Base-by-base conservation (phyloP, 1,140 invertebrate species). In the Zaprionus camerounensis region DNA sequence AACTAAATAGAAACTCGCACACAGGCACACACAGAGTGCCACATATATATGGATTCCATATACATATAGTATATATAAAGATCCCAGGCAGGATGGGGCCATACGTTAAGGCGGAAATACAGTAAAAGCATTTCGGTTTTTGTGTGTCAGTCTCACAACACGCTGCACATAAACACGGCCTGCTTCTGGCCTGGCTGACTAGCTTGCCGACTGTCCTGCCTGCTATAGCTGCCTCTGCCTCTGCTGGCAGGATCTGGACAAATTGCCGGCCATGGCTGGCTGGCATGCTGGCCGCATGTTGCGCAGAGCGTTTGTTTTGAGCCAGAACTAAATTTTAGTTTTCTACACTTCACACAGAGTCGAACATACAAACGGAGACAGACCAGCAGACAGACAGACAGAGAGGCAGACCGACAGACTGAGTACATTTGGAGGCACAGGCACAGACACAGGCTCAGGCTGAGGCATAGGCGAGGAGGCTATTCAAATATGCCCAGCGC, bases 71-170 rank as follows among this genome's bases (percentile, higher is more conserved):
- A 41, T 41, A 24, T 51, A 51, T 22, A 69, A 36, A 9, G 61
- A 59, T 36, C 53, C 26, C 31, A 34, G 49, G 53, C 72, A 66
- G 76, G 46, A 65, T 70, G 78, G 64, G 65, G 59, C 71, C 70
- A 81, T 71, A 76, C 70, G 85, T 80, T 78, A 81, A 80, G 85
- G 85, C 85, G 85, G 85, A 88, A 88, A 82, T 82, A 74, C 66
- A 80, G 85, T 88, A 88, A 88, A 88, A 88, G 85, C 85, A 90
- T 90, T 88, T 88, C 76, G 79, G 72, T 82, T 80, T 87, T 77
- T 80, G 67, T 82, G 62, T 72, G 79, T 85, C 76, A 71, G 79
- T 56, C 71, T 71, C 71, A 82, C 55, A 62, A 58, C 57, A 75
- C 74, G 68, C 36, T 62, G 59, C 59, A 84, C 76, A 88, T 88